Percentiles rank a stretch among this genome's conserved stretches.
These are phyloP conservation scores for Aphelenchoides bicaudatus DNA, from an alignment of 2,888 invertebrate genomes.

Conservation along the genomic window DNA sequence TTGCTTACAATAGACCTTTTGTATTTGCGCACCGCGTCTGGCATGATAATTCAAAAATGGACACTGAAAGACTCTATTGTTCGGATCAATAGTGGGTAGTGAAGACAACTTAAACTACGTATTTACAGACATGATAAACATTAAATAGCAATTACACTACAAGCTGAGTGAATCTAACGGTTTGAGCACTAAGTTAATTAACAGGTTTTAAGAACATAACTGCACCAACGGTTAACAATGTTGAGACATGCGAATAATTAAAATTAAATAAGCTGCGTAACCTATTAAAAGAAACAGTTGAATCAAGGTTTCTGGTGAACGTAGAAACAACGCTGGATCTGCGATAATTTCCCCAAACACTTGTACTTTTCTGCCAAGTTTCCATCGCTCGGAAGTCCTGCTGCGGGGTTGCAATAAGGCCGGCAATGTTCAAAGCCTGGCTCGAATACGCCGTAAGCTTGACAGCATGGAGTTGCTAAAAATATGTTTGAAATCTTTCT, in stretches of 20 bases:
- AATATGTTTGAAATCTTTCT: too few species aligned
- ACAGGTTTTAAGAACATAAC: too few species aligned
- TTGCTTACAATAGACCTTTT: too few species aligned
- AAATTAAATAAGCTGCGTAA: not conserved
- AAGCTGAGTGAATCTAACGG: not conserved
- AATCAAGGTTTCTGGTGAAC: constrained; percentile 54
- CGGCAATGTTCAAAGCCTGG: constrained; percentile 59
- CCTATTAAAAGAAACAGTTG: not conserved
- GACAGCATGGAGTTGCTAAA: constrained; percentile 56
- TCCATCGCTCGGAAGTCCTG: constrained; percentile 56
- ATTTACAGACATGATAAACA: too few species aligned
- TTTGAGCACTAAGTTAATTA: too few species aligned
- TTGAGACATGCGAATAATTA: not conserved
- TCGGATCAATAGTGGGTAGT: too few species aligned
- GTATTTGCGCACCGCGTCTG: too few species aligned
- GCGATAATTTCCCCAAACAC: constrained; percentile 52
- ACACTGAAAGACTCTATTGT: too few species aligned
- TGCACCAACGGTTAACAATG: too few species aligned
- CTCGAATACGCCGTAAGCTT: constrained; percentile 58
- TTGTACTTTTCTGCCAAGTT: constrained; percentile 59
- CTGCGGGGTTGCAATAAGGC: constrained; percentile 59
- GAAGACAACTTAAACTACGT: too few species aligned
- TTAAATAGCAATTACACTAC: not conserved
- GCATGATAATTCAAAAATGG: too few species aligned
- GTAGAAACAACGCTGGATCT: constrained; percentile 59